Conservation (phyloP, 2,113 vertebrate genomes). For the Gymnocephalus cernua region DNA sequence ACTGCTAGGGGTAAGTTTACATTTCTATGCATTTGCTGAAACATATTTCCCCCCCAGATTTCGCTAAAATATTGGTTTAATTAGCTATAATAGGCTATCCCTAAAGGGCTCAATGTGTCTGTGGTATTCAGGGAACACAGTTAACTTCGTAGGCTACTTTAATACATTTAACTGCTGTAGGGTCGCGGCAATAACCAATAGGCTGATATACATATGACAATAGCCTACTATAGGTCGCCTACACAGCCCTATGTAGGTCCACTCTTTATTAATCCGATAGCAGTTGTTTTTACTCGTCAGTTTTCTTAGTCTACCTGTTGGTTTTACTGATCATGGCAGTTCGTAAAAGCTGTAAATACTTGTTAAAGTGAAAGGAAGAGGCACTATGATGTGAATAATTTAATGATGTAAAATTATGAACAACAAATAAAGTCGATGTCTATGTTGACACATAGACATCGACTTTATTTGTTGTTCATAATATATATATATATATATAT, state of each 20-base stretch:
- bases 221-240: no score
- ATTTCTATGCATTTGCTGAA: not conserved
- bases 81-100: no score
- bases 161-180: not conserved
- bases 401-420: not conserved
- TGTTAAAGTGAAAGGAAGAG: not conserved
- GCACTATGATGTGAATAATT: not conserved
- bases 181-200: not conserved
- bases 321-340: not conserved
- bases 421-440: no score
- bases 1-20: constrained; percentile 94
- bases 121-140: not conserved
- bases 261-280: not conserved
- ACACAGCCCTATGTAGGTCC: no score
- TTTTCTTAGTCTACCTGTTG: not conserved
- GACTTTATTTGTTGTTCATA: not conserved
- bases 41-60: not conserved
- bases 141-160: not conserved
- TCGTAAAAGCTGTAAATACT: no score
- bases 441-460: no score
- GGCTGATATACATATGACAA: not conserved
- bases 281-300: not conserved
- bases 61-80: not conserved
- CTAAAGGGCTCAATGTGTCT: not conserved
- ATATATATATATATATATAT: not conserved